A percentile compares a stretch with the other conserved stretches of the same genome.
phyloP scores from a whole-genome alignment of 2,888 invertebrate genomes.

The Globia sparganii region DNA sequence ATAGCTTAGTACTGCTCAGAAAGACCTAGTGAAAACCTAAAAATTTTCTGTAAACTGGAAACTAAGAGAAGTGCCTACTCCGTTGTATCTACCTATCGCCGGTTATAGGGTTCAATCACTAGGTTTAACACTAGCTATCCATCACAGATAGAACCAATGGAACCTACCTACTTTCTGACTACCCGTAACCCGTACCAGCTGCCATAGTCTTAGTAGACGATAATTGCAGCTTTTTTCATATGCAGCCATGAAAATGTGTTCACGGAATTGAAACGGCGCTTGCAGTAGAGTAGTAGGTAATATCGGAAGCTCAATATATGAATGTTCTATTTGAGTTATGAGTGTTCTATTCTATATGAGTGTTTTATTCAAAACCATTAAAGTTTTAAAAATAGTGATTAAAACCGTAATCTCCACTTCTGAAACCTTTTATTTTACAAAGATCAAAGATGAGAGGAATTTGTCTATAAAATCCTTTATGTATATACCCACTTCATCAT shows the following conservation, averaged over 20 bases:
- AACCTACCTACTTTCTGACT: not conserved
- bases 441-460: not conserved
- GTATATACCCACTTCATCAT: not conserved
- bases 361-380: not conserved
- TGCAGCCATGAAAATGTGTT: not conserved
- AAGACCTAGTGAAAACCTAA: not conserved
- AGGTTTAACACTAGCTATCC: not conserved
- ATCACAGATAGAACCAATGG: not conserved
- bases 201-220: not conserved
- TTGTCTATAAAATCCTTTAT: not conserved
- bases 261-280: not conserved
- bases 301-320: not conserved
- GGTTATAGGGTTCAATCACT: not conserved
- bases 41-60: not conserved
- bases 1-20: not conserved
- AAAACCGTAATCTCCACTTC: not conserved
- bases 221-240: not conserved
- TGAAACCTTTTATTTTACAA: not conserved
- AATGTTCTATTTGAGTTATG: not conserved
- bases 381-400: not conserved
- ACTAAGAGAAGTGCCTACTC: not conserved
- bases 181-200: not conserved
- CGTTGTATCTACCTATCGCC: not conserved
- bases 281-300: not conserved
- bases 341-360: no score